Percentiles rank a stretch among this genome's conserved stretches.
Conservation (phyloP, 1,140 invertebrate species). For the Pseudomyrmex pallidus region DNA sequence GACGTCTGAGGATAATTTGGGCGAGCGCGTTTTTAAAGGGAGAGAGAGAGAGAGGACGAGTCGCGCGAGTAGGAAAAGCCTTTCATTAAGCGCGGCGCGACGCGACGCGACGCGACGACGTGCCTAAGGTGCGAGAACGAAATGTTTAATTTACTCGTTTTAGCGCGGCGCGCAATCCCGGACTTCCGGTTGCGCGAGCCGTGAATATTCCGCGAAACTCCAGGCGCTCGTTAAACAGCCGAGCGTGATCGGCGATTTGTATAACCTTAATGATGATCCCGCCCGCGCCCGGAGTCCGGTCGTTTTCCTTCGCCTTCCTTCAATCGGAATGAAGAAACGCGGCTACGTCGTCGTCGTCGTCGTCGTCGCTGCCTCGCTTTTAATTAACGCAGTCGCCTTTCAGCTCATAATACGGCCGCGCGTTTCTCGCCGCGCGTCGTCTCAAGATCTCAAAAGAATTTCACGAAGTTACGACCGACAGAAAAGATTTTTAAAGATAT, state of each 20-base stretch:
- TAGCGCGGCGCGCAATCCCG: conserved; percentile 44
- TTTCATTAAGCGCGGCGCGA: conserved; percentile 42
- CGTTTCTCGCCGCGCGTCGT: background rate
- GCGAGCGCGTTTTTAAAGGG: background rate
- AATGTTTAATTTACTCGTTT: conserved; percentile 74
- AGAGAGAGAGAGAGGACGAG: background rate
- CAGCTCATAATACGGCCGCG: conserved; percentile 60
- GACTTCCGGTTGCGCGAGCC: conserved; percentile 52
- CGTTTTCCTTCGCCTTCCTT: conserved; percentile 6
- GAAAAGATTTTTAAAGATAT: conserved; percentile 12
- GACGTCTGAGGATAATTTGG: conserved; percentile 28
- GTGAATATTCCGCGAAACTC: conserved; percentile 70
- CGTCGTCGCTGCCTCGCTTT: conserved; percentile 53
- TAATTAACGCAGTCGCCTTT: conserved; percentile 69
- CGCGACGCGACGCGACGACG: too few relatives aligned
- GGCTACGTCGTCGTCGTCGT: background rate
- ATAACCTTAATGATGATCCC: conserved; percentile 73
- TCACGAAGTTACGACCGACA: conserved; percentile 36
- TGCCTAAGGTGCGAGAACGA: conserved; percentile 64
- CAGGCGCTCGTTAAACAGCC: conserved; percentile 69
- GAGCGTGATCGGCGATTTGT: conserved; percentile 75
- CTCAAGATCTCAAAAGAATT: conserved; percentile 53
- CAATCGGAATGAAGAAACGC: conserved; percentile 43
- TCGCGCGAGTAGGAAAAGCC: conserved; percentile 36
- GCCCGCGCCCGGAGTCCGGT: background rate